Conservation (phyloP, 1,140 invertebrate genomes). For the Aphaenogaster rudis region DNA sequence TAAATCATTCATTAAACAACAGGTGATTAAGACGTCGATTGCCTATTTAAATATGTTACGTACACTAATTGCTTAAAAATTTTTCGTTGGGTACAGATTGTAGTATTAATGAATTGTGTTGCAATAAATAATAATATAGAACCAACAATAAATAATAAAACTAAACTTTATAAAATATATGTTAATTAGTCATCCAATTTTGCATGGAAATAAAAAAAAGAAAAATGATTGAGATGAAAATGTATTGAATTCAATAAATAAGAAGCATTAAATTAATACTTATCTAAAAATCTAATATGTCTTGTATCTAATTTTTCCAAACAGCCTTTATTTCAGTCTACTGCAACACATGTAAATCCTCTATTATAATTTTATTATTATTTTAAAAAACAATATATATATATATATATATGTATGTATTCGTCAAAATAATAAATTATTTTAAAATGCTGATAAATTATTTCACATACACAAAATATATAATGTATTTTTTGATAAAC, state of each 20-base stretch:
- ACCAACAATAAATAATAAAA: background rate
- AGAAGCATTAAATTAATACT: background rate
- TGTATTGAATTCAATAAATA: background rate
- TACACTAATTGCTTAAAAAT: conserved; percentile 23
- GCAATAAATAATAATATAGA: background rate
- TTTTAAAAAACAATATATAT: background rate
- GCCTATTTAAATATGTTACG: conserved; percentile 60
- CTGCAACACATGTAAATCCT: background rate
- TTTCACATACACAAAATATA: background rate
- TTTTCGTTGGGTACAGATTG: background rate
- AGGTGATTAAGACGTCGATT: conserved; percentile 63
- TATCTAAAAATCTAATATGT: background rate
- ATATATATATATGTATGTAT: background rate
- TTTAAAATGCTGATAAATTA: background rate
- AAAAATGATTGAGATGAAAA: background rate
- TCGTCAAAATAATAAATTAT: background rate
- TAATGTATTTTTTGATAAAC: background rate
- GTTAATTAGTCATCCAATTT: background rate
- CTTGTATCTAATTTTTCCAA: background rate
- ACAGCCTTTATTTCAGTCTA: background rate
- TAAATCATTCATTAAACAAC: background rate
- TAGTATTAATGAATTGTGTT: background rate
- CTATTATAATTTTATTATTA: background rate
- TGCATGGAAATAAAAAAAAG: background rate
- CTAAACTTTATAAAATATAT: background rate